phyloP scores from a whole-genome alignment of 2,888 invertebrate genomes.

The Heliothis peltigera region DNA sequence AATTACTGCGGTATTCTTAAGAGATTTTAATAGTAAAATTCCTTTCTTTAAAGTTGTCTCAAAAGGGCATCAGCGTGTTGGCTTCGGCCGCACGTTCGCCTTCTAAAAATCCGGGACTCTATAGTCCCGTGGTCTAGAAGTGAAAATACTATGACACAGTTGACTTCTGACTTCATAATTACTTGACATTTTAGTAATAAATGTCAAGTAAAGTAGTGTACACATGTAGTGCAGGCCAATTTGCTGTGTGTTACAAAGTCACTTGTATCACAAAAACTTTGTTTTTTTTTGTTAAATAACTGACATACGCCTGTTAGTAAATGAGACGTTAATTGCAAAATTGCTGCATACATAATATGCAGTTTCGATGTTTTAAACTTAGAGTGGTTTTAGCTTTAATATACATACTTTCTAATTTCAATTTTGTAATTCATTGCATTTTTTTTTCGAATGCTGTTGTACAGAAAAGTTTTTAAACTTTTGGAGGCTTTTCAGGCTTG shows the following conservation, averaged over 20 bases:
- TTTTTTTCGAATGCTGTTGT: background rate
- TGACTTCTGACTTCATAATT: slow-evolving; percentile 8
- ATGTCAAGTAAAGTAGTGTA: background rate
- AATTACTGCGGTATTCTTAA: too few relatives aligned
- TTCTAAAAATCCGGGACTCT: too few relatives aligned
- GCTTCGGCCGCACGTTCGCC: too few relatives aligned
- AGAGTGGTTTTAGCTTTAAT: slow-evolving; percentile 14
- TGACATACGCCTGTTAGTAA: slow-evolving; percentile 27
- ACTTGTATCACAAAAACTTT: slow-evolving; percentile 28
- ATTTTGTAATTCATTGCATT: slow-evolving; percentile 28
- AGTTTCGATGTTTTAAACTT: slow-evolving; percentile 20
- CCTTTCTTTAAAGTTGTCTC: too few relatives aligned
- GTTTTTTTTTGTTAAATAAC: slow-evolving; percentile 22
- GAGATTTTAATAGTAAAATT: too few relatives aligned
- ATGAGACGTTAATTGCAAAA: slow-evolving; percentile 34
- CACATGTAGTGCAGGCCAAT: slow-evolving; percentile 15
- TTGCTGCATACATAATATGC: slow-evolving; percentile 11
- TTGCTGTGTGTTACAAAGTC: slow-evolving; percentile 23
- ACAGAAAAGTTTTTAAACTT: background rate
- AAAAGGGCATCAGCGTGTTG: too few relatives aligned
- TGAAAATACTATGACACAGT: too few relatives aligned
- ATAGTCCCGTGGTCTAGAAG: too few relatives aligned
- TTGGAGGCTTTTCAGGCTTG: slow-evolving; percentile 8
- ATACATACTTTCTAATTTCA: slow-evolving; percentile 40
- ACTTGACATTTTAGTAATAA: background rate